Conservation (phyloP, 30 jellyfish, hydroid and myxozoan genomes). For the Rhopilema esculentum region DNA sequence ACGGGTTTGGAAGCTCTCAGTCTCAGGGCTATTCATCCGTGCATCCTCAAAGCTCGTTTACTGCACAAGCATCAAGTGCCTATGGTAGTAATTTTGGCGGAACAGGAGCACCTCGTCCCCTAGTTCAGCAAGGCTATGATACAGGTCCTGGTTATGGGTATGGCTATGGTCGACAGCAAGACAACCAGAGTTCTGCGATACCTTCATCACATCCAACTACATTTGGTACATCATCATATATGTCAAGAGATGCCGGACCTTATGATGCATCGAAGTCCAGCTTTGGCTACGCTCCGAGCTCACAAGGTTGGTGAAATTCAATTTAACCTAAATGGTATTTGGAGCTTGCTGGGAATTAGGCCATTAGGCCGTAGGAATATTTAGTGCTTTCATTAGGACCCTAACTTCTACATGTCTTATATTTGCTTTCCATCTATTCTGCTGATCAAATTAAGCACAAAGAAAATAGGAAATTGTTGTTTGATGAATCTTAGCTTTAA, state of each 20-base stretch:
- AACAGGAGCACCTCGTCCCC: constrained; percentile 44
- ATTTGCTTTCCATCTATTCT: no score
- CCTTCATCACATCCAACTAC: constrained; percentile 52
- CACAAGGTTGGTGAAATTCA: constrained; percentile 53
- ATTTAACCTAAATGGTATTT: neutral
- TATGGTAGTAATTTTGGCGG: constrained; percentile 74
- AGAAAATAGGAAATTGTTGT: no score
- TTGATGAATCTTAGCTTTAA: no score
- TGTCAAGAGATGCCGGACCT: constrained; percentile 64
- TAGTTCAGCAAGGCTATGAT: constrained; percentile 80
- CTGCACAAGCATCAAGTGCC: constrained; percentile 75
- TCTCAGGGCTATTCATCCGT: constrained; percentile 81
- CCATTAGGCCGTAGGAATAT: neutral
- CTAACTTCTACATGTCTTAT: no score
- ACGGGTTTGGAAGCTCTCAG: constrained; percentile 85
- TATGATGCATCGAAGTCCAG: constrained; percentile 69
- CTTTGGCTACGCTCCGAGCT: constrained; percentile 58
- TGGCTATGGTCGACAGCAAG: constrained; percentile 84
- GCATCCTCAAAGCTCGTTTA: constrained; percentile 81
- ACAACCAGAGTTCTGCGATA: constrained; percentile 42
- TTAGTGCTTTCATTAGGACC: no score
- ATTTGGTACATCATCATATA: constrained; percentile 59
- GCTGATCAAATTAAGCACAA: no score
- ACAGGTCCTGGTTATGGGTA: constrained; percentile 76
- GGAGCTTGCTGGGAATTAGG: neutral